Evolutionary conservation across 2,113 vertebrate genomes (phyloP).

Genomic region (Eubucco bourcierii): DNA sequence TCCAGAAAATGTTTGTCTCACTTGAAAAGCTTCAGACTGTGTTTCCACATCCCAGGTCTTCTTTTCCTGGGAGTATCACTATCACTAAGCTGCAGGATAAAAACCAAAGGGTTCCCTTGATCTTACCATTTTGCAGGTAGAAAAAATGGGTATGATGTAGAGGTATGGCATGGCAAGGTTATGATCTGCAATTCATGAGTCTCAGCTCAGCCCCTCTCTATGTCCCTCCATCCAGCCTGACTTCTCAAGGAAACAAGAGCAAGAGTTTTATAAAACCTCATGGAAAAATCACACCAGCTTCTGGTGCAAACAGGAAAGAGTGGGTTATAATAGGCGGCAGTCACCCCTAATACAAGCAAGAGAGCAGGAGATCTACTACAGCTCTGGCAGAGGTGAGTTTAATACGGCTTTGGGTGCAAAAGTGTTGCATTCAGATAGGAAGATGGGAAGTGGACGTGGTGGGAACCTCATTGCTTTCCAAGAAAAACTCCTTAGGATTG

Average conservation of each 20-base stretch:
- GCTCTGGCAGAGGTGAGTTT: background rate
- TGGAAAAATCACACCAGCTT: background rate
- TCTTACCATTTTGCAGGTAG: background rate
- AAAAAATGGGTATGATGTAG: background rate
- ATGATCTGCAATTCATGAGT: background rate
- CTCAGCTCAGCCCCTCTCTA: rapidly evolving
- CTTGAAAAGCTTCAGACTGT: background rate
- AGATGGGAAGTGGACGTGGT: background rate
- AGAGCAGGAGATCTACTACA: background rate
- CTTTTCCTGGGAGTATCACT: background rate
- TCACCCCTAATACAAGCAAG: background rate
- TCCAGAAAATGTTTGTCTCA: background rate
- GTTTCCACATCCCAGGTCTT: background rate
- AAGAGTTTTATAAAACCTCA: background rate
- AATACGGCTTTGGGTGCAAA: background rate
- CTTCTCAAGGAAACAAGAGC: background rate
- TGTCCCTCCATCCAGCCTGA: background rate
- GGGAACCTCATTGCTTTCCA: background rate
- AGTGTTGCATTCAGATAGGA: rapidly evolving
- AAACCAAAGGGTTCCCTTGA: background rate
- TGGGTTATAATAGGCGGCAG: background rate
- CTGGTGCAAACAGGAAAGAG: background rate
- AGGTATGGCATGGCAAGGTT: background rate
- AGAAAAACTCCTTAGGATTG: rapidly evolving
- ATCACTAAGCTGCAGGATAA: background rate